phyloP scores from a whole-genome alignment of 2,797 vertebrate genomes.

The Tragelaphus oryx region DNA sequence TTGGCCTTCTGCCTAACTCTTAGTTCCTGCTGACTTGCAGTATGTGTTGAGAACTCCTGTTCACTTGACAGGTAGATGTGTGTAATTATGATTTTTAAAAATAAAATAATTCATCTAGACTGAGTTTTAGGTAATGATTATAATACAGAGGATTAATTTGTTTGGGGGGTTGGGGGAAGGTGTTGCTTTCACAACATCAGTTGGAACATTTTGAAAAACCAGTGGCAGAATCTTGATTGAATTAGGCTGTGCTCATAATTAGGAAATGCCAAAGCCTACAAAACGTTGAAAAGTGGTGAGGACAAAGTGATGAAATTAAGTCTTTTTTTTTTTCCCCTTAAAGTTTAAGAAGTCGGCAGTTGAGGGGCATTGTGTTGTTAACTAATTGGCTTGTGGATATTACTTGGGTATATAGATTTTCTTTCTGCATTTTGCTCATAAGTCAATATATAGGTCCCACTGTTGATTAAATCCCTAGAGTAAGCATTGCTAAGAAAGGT shows the following conservation, averaged over 20 bases:
- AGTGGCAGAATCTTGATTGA: conserved; percentile 52
- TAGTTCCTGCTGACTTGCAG: background rate
- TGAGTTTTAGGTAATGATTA: conserved; percentile 45
- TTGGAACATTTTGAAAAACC: conserved; percentile 49
- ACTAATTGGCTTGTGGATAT: conserved; percentile 46
- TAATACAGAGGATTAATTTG: conserved; percentile 60
- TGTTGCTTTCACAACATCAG: conserved; percentile 33
- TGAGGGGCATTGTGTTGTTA: conserved; percentile 17
- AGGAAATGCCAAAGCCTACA: conserved; percentile 28
- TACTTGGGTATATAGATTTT: conserved; percentile 38
- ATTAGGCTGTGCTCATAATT: conserved; percentile 58
- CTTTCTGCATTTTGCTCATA: conserved; percentile 38
- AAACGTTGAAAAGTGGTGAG: background rate
- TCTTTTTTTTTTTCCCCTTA: too few species aligned
- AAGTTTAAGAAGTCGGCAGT: background rate
- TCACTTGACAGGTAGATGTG: conserved; percentile 34
- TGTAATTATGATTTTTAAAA: conserved; percentile 29
- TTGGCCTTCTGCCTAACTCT: background rate
- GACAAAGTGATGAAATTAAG: conserved; percentile 37
- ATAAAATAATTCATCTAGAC: conserved; percentile 35
- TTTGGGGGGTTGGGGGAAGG: background rate
- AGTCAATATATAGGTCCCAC: background rate
- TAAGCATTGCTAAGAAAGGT: conserved; percentile 23
- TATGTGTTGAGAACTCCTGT: background rate
- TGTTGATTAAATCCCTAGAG: conserved; percentile 49